These are phyloP conservation scores for Brachionus asplanchnoidis DNA, from an alignment of 1,140 invertebrate genomes.

Conservation along the genomic window DNA sequence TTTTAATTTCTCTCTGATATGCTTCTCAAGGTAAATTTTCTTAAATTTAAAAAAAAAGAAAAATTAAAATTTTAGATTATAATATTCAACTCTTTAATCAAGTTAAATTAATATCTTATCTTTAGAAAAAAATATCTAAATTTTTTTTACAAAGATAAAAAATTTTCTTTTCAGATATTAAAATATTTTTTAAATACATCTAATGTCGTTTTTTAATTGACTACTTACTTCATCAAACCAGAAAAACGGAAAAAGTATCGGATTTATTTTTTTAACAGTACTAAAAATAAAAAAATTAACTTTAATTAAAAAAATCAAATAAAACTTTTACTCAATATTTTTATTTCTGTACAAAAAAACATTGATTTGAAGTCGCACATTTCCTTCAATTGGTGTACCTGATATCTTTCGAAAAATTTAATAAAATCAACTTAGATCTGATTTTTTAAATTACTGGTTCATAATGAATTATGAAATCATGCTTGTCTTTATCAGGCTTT, in stretches of 20 bases:
- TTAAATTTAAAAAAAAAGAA: neutral
- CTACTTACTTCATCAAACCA: constrained; percentile 37
- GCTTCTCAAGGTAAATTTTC: neutral
- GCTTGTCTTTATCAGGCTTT: neutral
- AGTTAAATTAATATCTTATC: neutral
- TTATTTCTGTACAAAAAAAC: neutral
- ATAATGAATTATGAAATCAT: constrained; percentile 31
- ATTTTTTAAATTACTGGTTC: constrained; percentile 8
- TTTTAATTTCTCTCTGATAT: neutral
- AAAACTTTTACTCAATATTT: constrained; percentile 18
- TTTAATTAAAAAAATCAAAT: neutral
- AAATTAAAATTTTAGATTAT: neutral
- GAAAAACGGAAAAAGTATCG: constrained; percentile 1
- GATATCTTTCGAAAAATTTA: neutral
- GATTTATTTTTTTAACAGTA: neutral
- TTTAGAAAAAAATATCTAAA: neutral
- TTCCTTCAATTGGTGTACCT: neutral
- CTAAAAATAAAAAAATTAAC: neutral
- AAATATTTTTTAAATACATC: no score
- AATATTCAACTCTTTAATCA: neutral
- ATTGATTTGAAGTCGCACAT: neutral
- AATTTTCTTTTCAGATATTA: no score
- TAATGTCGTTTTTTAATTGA: neutral
- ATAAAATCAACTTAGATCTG: neutral
- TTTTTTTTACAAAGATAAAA: no score